Evolutionary conservation across 1,140 invertebrate genomes (phyloP).

Genomic region (Apis cerana): DNA sequence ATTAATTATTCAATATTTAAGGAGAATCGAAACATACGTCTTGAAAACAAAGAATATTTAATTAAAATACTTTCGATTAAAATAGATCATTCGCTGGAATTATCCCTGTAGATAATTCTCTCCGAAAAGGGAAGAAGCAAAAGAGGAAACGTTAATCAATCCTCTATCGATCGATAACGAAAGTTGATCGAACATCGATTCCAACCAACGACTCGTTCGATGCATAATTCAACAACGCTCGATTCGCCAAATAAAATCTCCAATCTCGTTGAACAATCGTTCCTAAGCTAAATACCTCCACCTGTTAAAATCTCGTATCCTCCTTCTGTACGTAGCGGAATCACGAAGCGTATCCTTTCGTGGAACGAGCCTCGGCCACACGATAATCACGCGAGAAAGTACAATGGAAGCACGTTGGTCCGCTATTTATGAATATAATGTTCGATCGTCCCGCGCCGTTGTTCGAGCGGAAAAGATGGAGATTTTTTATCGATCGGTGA

Average conservation of each 20-base stretch:
- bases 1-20: not conserved
- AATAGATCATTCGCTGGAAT: not conserved
- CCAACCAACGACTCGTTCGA: not conserved
- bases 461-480: conserved; percentile 40
- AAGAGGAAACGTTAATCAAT: not conserved
- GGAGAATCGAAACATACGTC: too few relatives aligned
- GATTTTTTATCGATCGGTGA: conserved; percentile 49
- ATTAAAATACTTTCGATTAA: not conserved
- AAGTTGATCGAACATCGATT: not conserved
- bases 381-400: conserved; percentile 42
- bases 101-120: not conserved
- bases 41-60: not conserved
- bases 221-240: not conserved
- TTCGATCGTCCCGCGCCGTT: conserved; percentile 46
- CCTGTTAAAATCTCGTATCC: conserved; percentile 15
- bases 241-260: not conserved
- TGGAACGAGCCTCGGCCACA: conserved; percentile 8
- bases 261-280: not conserved
- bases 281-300: conserved; percentile 14
- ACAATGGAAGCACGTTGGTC: conserved; percentile 38
- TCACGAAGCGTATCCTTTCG: conserved; percentile 30
- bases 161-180: not conserved
- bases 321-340: not conserved
- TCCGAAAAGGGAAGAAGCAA: not conserved
- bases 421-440: conserved; percentile 52